Evolutionary conservation across 2,797 vertebrate genomes (phyloP).

Genomic region (Melanotaenia pygmaea): DNA sequence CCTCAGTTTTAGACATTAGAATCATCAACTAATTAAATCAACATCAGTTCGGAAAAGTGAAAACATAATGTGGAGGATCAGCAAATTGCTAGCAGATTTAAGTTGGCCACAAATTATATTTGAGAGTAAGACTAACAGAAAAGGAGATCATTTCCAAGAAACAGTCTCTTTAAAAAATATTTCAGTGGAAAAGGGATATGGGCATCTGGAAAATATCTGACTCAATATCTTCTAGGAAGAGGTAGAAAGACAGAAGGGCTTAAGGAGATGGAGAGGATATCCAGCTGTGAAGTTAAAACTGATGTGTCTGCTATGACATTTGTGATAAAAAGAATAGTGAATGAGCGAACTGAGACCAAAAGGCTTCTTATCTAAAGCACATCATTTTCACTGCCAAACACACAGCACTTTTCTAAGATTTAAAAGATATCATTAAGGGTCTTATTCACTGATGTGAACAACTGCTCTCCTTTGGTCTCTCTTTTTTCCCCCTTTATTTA

Average conservation of each 20-base stretch:
- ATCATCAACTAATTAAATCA: no score
- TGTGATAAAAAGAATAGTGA: neutral
- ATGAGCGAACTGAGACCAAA: neutral
- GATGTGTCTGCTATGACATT: constrained; percentile 13
- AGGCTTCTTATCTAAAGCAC: neutral
- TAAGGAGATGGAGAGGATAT: constrained; percentile 6
- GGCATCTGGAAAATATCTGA: constrained; percentile 43
- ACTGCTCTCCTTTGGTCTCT: neutral
- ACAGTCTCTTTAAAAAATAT: neutral
- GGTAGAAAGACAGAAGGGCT: neutral
- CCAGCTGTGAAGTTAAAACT: constrained; percentile 20
- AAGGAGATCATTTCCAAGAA: constrained; percentile 19
- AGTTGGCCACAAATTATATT: neutral
- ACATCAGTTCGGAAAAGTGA: neutral
- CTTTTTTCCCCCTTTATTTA: constrained; percentile 1
- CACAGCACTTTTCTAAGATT: neutral
- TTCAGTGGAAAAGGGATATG: constrained; percentile 9
- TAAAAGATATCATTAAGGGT: neutral
- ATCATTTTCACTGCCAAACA: no score
- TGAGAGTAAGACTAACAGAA: neutral
- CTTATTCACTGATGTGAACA: neutral
- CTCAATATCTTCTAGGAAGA: constrained; percentile 15
- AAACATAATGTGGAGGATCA: neutral
- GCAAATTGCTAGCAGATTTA: no score
- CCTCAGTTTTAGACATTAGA: no score